Base-by-base conservation (phyloP, 2,113 vertebrate genomes). In the Oenanthe melanoleuca region DNA sequence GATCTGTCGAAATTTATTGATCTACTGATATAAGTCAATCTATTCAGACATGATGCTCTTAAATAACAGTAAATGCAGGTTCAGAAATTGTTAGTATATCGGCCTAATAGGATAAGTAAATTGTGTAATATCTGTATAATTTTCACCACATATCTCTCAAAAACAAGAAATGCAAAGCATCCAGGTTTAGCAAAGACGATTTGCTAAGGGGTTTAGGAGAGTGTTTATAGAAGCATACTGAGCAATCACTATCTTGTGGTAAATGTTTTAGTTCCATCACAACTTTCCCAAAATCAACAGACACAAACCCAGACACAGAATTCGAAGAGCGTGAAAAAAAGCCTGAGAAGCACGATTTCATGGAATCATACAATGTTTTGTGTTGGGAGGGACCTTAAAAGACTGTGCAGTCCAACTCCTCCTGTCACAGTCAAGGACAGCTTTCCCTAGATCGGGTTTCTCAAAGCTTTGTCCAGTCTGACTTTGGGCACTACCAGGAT, bases 361-460 rank as follows among this genome's bases (percentile, higher is more conserved):
- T 25, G 52, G 7, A 59, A 44, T 38, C 11, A 18, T 52, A 11
- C 20, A 56, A 56, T 5, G 19, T 1, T 64, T 73, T 59, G 9
- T 4, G 6, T 34, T 71, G 9, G 40, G 40, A 86, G 12, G 7
- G 25, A 50, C 19, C 5, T 59, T 64, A 78, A 40, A 81, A 37
- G 14, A 12, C 26, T 4, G 16, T 45, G 40, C 49, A n/a, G 28
- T 55, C 13, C 11, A 61, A 9, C 1, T 3, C 4, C 5, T 3
- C 8, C 28, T 44, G 9, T n/a, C 13, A 31, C 9, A 10, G 23
- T 1, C 16, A 38, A 55, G 38, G 12, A 57, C 21, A 53, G 11
- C 9, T 80, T 85, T 10, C 24, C 22, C 49, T 13, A 24, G 21
- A 21, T 34, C 29, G 61, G 6, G 25, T 42, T 71, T 13, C 19